phyloP scores from a whole-genome alignment of 2,888 invertebrate species.

The Microplitis manilae region DNA sequence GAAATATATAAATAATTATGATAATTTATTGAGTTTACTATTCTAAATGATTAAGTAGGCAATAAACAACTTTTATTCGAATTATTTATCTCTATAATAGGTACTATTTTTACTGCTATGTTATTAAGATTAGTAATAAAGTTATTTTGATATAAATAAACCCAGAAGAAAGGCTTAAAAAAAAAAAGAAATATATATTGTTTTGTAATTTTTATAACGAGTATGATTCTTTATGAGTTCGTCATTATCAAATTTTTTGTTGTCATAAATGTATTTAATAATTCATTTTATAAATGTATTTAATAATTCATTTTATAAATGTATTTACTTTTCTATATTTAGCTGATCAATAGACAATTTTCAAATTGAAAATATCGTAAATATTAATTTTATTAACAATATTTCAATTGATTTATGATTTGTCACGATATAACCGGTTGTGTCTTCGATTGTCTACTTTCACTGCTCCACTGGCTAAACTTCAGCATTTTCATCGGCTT shows the following conservation, averaged over 20 bases:
- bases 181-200: neutral
- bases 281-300: neutral
- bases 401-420: conserved; percentile 23
- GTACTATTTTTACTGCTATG: neutral
- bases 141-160: neutral
- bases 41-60: neutral
- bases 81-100: neutral
- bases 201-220: neutral
- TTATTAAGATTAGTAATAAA: neutral
- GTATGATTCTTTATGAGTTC: neutral
- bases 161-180: neutral
- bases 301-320: neutral
- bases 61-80: neutral
- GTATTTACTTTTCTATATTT: neutral
- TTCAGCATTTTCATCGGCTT: conserved; percentile 21
- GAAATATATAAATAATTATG: neutral
- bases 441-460: conserved; percentile 34
- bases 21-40: neutral
- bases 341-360: neutral
- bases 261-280: neutral
- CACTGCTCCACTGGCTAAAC: conserved; percentile 20
- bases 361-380: neutral
- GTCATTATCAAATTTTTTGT: neutral
- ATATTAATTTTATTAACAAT: conserved; percentile 15
- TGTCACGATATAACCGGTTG: conserved; percentile 32